A percentile compares a stretch with the other conserved stretches of the same genome.
phyloP scores from a whole-genome alignment of 2,888 invertebrate genomes.

The Nesidiocoris tenuis region DNA sequence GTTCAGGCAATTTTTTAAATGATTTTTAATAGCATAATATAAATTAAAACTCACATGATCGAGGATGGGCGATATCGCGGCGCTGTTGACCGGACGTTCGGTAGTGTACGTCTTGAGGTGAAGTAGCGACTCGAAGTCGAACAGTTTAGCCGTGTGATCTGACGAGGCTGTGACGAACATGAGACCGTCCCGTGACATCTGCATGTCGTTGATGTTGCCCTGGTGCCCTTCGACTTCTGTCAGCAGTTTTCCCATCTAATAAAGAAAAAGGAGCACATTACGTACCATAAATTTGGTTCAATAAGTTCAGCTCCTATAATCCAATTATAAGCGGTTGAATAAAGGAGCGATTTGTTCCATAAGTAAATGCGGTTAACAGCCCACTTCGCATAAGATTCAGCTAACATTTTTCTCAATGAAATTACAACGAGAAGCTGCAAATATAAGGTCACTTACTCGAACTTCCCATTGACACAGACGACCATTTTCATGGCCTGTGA shows the following conservation, averaged over 20 bases:
- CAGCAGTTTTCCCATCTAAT: conserved; percentile 76
- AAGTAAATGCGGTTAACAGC: too few species aligned
- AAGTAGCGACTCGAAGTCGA: conserved; percentile 83
- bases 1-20: too few species aligned
- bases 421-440: too few species aligned
- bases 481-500: conserved; percentile 93
- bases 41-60: conserved; percentile 79
- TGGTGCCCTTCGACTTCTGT: conserved; percentile 79
- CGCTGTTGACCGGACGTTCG: conserved; percentile 96
- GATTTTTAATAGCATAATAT: too few species aligned
- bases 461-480: conserved; percentile 91
- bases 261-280: not conserved
- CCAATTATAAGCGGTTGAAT: too few species aligned
- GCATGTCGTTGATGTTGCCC: conserved; percentile 92
- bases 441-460: conserved; percentile 59
- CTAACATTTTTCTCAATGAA: too few species aligned
- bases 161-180: conserved; percentile 98
- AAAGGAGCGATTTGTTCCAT: too few species aligned
- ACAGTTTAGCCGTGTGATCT: conserved; percentile 92
- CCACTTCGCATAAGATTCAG: too few species aligned
- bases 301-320: too few species aligned
- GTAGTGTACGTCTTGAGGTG: conserved; percentile 94
- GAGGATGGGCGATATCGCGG: conserved; percentile 89
- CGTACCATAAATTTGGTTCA: too few species aligned
- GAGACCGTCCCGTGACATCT: conserved; percentile 85